phyloP scores from a whole-genome alignment of 2,888 invertebrate genomes.

The Cheilosia soror region DNA sequence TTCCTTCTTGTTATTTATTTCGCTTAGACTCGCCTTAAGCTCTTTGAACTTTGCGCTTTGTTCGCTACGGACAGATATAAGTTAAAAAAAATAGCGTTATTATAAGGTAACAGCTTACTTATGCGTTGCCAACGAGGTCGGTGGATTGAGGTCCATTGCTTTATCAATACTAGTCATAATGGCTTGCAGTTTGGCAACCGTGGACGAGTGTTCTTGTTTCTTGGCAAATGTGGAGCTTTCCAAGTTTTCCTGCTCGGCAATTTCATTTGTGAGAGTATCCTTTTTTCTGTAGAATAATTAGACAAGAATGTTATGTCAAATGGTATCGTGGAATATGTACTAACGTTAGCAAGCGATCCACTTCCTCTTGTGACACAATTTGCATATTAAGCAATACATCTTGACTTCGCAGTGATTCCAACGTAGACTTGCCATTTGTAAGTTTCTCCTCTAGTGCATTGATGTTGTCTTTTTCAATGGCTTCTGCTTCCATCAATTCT shows the following conservation, averaged over 20 bases:
- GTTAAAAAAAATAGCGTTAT: not conserved
- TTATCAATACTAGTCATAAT: conserved; percentile 49
- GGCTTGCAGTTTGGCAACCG: conserved; percentile 29
- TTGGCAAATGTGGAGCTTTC: conserved; percentile 48
- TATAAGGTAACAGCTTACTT: conserved; percentile 16
- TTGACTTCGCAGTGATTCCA: conserved; percentile 59
- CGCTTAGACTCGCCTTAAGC: conserved; percentile 19
- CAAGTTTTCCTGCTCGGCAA: conserved; percentile 44
- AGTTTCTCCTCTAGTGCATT: conserved; percentile 30
- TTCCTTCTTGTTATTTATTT: conserved; percentile 36
- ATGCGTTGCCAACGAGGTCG: conserved; percentile 20
- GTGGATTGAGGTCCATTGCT: conserved; percentile 50
- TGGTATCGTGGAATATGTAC: conserved; percentile 1
- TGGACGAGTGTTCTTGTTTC: conserved; percentile 42
- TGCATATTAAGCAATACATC: conserved; percentile 76
- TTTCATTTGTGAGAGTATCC: conserved; percentile 22
- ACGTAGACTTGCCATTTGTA: conserved; percentile 7
- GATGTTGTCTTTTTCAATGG: conserved; percentile 32
- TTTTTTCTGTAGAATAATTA: conserved; percentile 22
- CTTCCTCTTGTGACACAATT: conserved; percentile 78
- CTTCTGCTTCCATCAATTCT: conserved; percentile 51
- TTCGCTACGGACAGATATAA: not conserved
- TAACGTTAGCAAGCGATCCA: conserved; percentile 76
- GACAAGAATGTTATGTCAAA: not conserved
- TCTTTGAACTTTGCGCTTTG: conserved; percentile 25